A percentile compares a stretch with the other conserved stretches of the same genome.
phyloP scores from a whole-genome alignment of 1,140 invertebrate genomes.

The Trichonephila inaurata region DNA sequence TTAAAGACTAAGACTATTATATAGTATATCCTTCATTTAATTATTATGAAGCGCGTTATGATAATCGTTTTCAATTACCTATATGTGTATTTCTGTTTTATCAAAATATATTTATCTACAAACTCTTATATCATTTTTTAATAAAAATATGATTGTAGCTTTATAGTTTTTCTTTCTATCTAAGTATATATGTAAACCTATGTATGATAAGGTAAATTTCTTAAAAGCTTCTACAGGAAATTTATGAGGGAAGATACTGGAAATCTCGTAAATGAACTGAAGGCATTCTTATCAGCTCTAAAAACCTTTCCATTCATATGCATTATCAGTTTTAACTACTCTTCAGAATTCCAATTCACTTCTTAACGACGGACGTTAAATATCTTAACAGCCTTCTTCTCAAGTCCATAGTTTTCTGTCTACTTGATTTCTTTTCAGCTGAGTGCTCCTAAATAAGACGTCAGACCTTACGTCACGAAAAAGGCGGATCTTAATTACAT shows the following conservation, averaged over 20 bases:
- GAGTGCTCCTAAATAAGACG: not conserved
- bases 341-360: not conserved
- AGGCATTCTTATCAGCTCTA: not conserved
- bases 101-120: too few species aligned
- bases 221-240: not conserved
- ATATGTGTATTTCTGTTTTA: too few species aligned
- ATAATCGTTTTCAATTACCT: too few species aligned
- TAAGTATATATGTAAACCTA: too few species aligned
- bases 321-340: slow-evolving; percentile 23
- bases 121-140: too few species aligned
- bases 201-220: too few species aligned
- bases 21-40: too few species aligned
- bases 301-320: slow-evolving; percentile 14
- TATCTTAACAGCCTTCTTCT: slow-evolving; percentile 20
- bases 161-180: too few species aligned
- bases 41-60: too few species aligned
- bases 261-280: not conserved
- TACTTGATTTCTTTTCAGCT: slow-evolving; percentile 8
- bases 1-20: too few species aligned
- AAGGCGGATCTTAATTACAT: slow-evolving; percentile 65
- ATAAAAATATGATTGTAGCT: too few species aligned
- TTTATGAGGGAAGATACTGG: not conserved
- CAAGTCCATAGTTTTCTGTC: not conserved
- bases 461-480: slow-evolving; percentile 56
- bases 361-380: slow-evolving; percentile 38